Conservation (phyloP, 2,888 invertebrate genomes). For the Clitarchus hookeri region DNA sequence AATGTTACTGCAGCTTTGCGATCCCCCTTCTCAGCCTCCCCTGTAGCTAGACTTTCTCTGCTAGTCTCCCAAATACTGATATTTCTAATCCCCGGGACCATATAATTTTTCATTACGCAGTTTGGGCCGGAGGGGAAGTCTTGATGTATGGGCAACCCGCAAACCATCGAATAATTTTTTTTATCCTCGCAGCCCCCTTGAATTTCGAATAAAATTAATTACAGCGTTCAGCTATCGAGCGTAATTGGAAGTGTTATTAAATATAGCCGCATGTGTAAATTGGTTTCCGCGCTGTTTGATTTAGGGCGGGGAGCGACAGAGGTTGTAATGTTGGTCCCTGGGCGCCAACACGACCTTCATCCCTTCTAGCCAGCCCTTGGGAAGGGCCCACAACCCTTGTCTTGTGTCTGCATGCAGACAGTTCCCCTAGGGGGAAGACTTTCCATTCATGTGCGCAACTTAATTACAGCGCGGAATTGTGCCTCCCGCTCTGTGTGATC, state of each 20-base stretch:
- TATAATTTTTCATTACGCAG: not conserved
- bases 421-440: not conserved
- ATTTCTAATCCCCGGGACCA: not conserved
- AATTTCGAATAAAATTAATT: not conserved
- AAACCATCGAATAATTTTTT: not conserved
- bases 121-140: not conserved
- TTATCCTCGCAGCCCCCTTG: not conserved
- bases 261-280: not conserved
- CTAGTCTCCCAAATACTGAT: not conserved
- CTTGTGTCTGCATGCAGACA: not conserved
- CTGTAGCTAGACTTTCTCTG: too few species aligned
- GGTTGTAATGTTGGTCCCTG: not conserved
- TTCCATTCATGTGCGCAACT: not conserved
- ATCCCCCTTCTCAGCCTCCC: too few species aligned
- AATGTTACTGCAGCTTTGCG: too few species aligned
- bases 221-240: not conserved
- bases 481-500: not conserved
- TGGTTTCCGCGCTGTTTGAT: not conserved
- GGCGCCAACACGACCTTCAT: not conserved
- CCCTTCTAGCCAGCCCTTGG: too few species aligned
- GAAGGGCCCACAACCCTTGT: not conserved
- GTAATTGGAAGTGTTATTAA: not conserved
- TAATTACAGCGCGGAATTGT: not conserved
- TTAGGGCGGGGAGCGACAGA: not conserved
- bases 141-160: not conserved